Evolutionary conservation across 2,888 invertebrate genomes (phyloP).

Genomic region (Quadriops clusia): DNA sequence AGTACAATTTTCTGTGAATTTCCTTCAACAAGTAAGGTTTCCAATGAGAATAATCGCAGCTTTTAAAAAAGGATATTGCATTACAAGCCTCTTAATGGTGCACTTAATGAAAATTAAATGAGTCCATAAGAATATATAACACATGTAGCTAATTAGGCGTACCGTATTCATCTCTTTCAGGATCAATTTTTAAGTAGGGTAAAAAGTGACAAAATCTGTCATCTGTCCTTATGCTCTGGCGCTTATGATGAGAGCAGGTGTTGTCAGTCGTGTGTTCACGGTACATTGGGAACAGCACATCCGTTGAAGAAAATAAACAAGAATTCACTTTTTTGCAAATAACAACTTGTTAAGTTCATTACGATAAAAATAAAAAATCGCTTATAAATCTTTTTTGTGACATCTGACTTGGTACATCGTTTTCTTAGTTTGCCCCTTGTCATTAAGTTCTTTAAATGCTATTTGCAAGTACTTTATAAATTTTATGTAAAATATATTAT

Average conservation of each 20-base stretch:
- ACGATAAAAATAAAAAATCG: no score
- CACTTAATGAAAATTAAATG: conserved; percentile 10
- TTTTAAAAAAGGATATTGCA: no score
- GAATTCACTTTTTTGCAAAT: not conserved
- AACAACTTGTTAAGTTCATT: not conserved
- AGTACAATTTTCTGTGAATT: no score
- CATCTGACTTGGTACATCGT: no score
- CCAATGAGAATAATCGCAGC: no score
- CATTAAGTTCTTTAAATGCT: no score
- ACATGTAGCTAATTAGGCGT: conserved; percentile 26
- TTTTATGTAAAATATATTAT: no score
- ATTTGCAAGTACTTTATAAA: no score
- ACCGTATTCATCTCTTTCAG: conserved; percentile 25
- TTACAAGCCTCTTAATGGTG: no score
- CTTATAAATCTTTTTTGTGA: no score
- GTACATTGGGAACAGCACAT: conserved; percentile 27
- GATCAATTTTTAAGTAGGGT: conserved; percentile 20
- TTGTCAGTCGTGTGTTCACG: conserved; percentile 20
- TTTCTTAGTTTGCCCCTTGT: no score
- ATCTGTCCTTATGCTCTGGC: conserved; percentile 13
- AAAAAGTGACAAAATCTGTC: conserved; percentile 22
- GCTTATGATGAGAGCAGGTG: conserved; percentile 22
- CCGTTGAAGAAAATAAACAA: conserved; percentile 18
- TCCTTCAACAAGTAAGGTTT: no score
- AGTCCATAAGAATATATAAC: conserved; percentile 15